Evolutionary conservation across 2,888 invertebrate species (phyloP), one percentile per base, ranked within the genome.

Genomic region (Neoitamus cyanurus): DNA sequence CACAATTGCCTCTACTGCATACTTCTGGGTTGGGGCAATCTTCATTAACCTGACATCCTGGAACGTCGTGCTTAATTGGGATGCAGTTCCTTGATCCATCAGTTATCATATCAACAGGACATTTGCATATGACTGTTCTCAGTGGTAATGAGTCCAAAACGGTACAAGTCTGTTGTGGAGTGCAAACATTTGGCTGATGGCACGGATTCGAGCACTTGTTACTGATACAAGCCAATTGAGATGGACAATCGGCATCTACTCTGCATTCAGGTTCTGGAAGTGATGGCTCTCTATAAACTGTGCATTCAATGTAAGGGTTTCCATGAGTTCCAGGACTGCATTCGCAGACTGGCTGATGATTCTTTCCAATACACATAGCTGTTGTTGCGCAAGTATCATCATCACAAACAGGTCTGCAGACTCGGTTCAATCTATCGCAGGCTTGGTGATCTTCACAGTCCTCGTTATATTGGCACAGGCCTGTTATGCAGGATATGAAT

Each of bases 371-470:
- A 89, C 97, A 98, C n/a, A 93, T 91, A 1, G 97, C 97, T 20
- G 94, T 94, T 0, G 93, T 93, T 0, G 96, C 96, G 88, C 98
- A 98, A 0, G 95, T 94, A 84, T 95, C 95, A n/a, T 95, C 95
- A 4, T 95, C 94, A 89, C 97, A 97, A 31, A 95, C 97, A 0
- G 95, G 95, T 88, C 95, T 93, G 88, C 97, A 97, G 0, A 96
- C 93, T 87, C 96, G 93, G 89, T 97, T 97, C 13, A 97, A 92
- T 85, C 96, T 93, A 89, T 97, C 96, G 90, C 97, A 97, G 42
- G 95, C 94, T 90, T 97, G 97, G 86, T 95, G 93, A 88, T 96
- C 95, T 37, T 95, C 95, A 88, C 97, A 97, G 89, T 97, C 97
- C 88, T 97, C 96, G 89, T 97, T 97, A 90, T 96, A 97, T 88